Evolutionary conservation across 1,140 invertebrate species (phyloP).

Genomic region (Frieseomelitta varia): DNA sequence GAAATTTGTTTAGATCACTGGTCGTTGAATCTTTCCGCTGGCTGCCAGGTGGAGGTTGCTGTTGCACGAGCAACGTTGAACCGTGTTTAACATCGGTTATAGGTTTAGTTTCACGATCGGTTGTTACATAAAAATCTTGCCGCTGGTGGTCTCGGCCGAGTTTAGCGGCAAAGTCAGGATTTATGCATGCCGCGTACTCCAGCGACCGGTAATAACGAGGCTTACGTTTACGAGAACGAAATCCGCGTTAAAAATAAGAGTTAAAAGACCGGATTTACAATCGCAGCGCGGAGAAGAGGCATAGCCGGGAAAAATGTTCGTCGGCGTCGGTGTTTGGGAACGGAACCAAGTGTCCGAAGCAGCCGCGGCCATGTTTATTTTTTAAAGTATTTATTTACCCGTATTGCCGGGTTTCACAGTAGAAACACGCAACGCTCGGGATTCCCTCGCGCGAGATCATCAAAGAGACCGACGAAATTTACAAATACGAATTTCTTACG

Average conservation of each 20-base stretch:
- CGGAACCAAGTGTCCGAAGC: background rate
- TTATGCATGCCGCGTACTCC: slow-evolving; percentile 1
- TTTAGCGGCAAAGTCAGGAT: background rate
- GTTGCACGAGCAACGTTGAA: background rate
- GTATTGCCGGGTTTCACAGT: slow-evolving; percentile 10
- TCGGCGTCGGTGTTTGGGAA: background rate
- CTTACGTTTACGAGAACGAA: slow-evolving; percentile 18
- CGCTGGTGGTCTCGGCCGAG: background rate
- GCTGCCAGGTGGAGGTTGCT: slow-evolving; percentile 7
- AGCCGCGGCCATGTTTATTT: slow-evolving; percentile 27
- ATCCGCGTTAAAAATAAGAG: slow-evolving; percentile 36
- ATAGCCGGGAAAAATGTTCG: background rate
- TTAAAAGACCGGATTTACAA: background rate
- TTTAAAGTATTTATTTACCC: slow-evolving; percentile 59
- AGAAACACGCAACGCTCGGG: background rate
- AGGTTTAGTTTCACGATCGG: background rate
- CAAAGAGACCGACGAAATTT: slow-evolving; percentile 1
- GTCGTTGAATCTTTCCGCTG: background rate
- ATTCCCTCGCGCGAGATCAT: slow-evolving; percentile 1
- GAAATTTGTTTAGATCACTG: slow-evolving; percentile 27
- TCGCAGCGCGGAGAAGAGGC: background rate
- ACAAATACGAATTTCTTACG: background rate
- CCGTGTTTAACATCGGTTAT: background rate
- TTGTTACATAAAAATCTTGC: slow-evolving; percentile 17
- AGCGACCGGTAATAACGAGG: slow-evolving; percentile 7